Evolutionary conservation across 2,797 vertebrate genomes (phyloP).

Genomic region (Hoplostethus mediterraneus): DNA sequence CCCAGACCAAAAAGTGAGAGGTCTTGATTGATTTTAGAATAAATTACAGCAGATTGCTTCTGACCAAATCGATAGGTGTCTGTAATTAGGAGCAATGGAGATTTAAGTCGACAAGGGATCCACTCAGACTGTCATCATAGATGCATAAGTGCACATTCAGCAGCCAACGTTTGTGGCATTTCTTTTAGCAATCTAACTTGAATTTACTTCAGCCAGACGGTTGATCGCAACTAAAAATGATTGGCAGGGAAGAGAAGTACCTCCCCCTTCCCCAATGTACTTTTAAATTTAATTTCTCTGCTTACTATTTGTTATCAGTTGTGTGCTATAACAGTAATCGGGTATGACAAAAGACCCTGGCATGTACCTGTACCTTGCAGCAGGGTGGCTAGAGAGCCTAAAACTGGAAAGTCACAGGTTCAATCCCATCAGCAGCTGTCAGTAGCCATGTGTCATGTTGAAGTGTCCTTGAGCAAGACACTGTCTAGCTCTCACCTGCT

Average conservation of each 20-base stretch:
- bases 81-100: slow-evolving; percentile 17
- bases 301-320: slow-evolving; percentile 7
- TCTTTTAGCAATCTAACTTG: slow-evolving; percentile 35
- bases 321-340: not conserved
- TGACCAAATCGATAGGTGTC: slow-evolving; percentile 35
- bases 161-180: slow-evolving; percentile 39
- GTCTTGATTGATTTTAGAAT: slow-evolving; percentile 40
- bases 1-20: not conserved
- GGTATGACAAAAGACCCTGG: no score
- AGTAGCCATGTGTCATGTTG: no score
- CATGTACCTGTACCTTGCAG: no score
- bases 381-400: no score
- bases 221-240: slow-evolving; percentile 25
- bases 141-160: slow-evolving; percentile 27
- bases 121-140: slow-evolving; percentile 13
- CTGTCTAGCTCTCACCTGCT: no score
- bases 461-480: no score
- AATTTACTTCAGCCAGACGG: slow-evolving; percentile 21
- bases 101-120: slow-evolving; percentile 23
- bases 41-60: slow-evolving; percentile 26
- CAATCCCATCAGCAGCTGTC: no score
- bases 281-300: slow-evolving; percentile 5
- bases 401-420: no score
- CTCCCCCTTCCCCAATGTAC: not conserved
- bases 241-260: not conserved